These are phyloP conservation scores for Pachyramphus minor DNA, from an alignment of 2,113 vertebrate genomes.

Conservation along the genomic window DNA sequence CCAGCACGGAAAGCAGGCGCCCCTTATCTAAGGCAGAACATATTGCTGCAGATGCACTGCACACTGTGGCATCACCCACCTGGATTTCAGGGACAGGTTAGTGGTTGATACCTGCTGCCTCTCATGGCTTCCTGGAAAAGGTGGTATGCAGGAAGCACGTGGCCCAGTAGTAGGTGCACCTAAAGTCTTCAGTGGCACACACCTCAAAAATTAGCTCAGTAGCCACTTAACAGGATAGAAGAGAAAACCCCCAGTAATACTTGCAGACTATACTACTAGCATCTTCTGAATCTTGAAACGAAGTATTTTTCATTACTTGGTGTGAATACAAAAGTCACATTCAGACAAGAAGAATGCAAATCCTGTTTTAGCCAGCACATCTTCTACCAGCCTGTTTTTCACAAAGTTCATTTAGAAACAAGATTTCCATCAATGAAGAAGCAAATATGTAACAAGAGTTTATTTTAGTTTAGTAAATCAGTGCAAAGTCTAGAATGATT, in stretches of 20 bases:
- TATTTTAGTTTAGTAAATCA: neutral
- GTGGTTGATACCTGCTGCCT: neutral
- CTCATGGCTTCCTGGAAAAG: neutral
- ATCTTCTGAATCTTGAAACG: neutral
- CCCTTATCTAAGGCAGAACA: fast-evolving
- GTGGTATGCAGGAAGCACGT: fast-evolving
- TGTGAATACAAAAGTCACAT: neutral
- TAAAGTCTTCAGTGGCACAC: neutral
- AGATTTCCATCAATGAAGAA: neutral
- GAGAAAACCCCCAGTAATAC: neutral
- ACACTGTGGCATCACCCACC: neutral
- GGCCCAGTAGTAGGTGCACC: fast-evolving
- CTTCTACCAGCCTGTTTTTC: neutral
- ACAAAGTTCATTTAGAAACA: neutral
- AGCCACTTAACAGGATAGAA: neutral
- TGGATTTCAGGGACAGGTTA: neutral
- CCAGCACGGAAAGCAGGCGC: fast-evolving
- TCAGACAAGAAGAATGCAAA: neutral
- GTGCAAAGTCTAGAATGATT: neutral
- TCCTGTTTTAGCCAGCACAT: neutral
- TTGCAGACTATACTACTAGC: neutral
- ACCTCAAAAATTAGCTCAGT: neutral
- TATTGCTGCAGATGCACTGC: fast-evolving
- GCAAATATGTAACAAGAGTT: neutral
- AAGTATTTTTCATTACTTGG: neutral